Base-by-base conservation (phyloP, 2,113 vertebrate genomes). In the Leptodactylus fuscus region DNA sequence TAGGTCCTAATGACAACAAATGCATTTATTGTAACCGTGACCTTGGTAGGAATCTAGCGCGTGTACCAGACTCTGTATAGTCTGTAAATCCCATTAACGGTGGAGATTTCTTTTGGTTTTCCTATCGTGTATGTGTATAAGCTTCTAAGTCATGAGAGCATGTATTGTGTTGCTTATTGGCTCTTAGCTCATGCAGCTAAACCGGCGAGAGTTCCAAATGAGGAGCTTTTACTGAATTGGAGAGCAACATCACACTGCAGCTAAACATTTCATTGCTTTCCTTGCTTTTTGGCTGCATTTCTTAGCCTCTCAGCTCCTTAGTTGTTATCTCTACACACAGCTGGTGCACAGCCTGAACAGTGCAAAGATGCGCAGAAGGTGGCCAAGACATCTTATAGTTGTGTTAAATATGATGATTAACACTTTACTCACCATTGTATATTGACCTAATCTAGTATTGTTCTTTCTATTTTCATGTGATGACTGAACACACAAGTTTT, bases 281-380 rank as follows among this genome's bases (percentile, higher is more conserved):
- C 58, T 67, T 53, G 75, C 36, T 80, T 80, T 55, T 80, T 85
- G 83, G 75, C 34, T 13, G 15, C 36, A 29, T 85, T 71, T 79
- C 83, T 79, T 65, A 70, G 75, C 75, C 36, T 36, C 38, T 71
- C 20, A 44, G 38, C 13, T 53, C 53, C 65, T 36, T 36, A 83
- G 22, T 71, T 85, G 75, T 85, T 85, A 80, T 85, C 83, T 70
- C 62, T 32, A 20, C 49, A 51, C 62, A 69, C 83, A 85, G 83
- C 83, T 71, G 75, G 75, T 85, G 46, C 53, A 67, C 62, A 58
- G 75, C 34, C 60, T 55, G 58, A 69, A 78, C 32, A 75, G 70
- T 5, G 38, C 82, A 83, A 34, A 48, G 70, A 48, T 62, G 24
- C 22, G 38, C 5, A 34, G 70, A 75, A 62, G 70, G 20, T 55